phyloP scores from a whole-genome alignment of 2,113 vertebrate species.

The Carassius gibelio region DNA sequence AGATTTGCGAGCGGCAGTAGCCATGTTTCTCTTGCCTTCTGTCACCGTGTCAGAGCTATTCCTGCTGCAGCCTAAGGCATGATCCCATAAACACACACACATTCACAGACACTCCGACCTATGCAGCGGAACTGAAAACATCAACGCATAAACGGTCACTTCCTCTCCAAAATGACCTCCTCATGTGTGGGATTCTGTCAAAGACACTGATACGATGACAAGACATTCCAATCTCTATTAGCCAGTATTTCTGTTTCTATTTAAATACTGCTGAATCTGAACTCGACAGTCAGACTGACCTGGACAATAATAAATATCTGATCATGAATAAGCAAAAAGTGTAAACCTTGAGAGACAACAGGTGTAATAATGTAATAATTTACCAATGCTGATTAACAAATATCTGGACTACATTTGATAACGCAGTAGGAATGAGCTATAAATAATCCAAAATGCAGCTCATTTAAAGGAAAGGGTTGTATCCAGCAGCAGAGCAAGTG shows the following conservation, averaged over 20 bases:
- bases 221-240: too few relatives aligned
- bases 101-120: neutral
- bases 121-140: neutral
- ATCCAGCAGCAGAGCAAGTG: neutral
- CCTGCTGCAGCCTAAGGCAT: slow-evolving; percentile 6
- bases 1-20: slow-evolving; percentile 31
- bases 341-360: neutral
- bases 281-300: neutral
- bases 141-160: slow-evolving; percentile 8
- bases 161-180: slow-evolving; percentile 23
- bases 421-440: neutral
- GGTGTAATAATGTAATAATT: neutral
- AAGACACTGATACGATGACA: neutral
- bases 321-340: neutral
- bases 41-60: slow-evolving; percentile 49
- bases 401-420: neutral
- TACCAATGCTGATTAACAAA: neutral
- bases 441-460: slow-evolving; percentile 1
- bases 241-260: too few relatives aligned
- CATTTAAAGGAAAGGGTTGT: neutral
- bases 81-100: slow-evolving; percentile 38
- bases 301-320: neutral
- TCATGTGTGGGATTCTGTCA: neutral
- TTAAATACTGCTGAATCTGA: neutral
- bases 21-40: slow-evolving; percentile 48